Evolutionary conservation across 2,113 vertebrate genomes (phyloP).

Genomic region (Sylvia atricapilla): DNA sequence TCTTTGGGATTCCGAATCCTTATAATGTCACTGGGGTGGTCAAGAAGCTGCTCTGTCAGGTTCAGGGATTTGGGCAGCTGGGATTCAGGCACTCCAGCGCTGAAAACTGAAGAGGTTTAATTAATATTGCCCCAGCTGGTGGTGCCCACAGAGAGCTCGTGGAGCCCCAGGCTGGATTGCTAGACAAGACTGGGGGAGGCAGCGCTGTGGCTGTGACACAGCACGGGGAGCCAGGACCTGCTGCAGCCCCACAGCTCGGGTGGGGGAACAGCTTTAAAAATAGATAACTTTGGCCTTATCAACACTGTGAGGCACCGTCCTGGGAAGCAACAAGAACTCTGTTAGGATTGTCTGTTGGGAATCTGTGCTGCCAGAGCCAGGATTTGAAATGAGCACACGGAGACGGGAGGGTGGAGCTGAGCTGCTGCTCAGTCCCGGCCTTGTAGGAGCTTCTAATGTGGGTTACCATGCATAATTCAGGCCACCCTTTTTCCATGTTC

Average conservation of each 20-base stretch:
- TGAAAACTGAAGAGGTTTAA: neutral
- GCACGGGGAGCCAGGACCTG: neutral
- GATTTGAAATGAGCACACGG: neutral
- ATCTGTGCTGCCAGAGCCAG: neutral
- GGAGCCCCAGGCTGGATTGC: neutral
- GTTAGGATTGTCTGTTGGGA: neutral
- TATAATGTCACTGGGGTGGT: neutral
- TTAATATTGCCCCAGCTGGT: neutral
- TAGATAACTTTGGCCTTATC: neutral
- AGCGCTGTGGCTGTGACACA: neutral
- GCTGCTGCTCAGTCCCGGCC: neutral
- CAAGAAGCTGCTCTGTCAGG: neutral
- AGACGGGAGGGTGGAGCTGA: neutral
- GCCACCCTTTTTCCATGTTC: neutral
- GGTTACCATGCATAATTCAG: conserved; percentile 9
- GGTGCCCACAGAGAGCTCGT: neutral
- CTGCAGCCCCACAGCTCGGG: neutral
- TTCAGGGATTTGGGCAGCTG: neutral
- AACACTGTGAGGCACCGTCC: neutral
- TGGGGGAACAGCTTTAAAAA: neutral
- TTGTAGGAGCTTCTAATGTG: neutral
- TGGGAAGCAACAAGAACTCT: neutral
- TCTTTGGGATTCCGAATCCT: neutral
- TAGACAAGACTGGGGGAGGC: neutral
- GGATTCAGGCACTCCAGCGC: neutral